Evolutionary conservation across 2,797 vertebrate species (phyloP).

Genomic region (Kryptopterus vitreolus): DNA sequence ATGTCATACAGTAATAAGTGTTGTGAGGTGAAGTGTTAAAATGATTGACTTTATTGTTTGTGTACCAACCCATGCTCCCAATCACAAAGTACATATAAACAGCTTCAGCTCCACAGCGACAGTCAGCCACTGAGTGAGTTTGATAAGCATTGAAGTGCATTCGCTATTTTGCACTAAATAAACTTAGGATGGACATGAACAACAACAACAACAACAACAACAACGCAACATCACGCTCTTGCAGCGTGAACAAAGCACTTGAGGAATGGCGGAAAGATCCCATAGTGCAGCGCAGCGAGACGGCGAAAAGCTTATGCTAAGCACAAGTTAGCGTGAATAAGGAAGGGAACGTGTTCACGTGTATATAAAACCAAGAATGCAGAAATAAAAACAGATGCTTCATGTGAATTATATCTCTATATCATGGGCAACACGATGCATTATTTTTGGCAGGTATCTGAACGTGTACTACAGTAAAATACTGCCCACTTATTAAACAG

Average conservation of each 20-base stretch:
- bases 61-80: too few relatives aligned
- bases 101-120: neutral
- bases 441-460: neutral
- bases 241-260: slow-evolving; percentile 5
- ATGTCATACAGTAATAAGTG: neutral
- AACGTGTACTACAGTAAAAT: neutral
- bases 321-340: neutral
- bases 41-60: neutral
- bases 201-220: neutral
- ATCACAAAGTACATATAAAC: neutral
- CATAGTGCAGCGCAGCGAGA: slow-evolving; percentile 3
- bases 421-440: neutral
- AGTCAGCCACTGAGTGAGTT: neutral
- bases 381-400: too few relatives aligned
- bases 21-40: neutral
- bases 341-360: neutral
- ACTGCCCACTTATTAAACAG: neutral
- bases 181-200: too few relatives aligned
- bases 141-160: neutral
- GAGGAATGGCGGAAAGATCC: slow-evolving; percentile 5
- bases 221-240: neutral
- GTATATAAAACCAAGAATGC: too few relatives aligned
- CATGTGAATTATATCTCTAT: neutral
- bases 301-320: neutral
- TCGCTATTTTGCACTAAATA: neutral